These are phyloP conservation scores for Stictocephala bisonia DNA, from an alignment of 2,888 invertebrate species.

Conservation along the genomic window DNA sequence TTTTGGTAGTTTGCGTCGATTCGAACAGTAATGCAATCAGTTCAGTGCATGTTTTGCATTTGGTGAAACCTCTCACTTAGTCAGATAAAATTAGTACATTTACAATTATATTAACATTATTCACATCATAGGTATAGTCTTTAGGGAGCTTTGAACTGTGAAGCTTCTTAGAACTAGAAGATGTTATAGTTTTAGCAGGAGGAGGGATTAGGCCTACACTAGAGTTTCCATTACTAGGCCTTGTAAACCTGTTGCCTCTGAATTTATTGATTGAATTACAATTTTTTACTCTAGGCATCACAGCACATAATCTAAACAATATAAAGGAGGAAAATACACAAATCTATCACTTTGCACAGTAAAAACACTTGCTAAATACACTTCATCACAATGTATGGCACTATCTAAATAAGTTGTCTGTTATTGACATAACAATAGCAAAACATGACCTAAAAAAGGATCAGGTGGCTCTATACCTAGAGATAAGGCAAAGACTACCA, in stretches of 20 bases:
- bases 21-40: conserved; percentile 13
- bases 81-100: conserved; percentile 10
- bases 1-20: conserved; percentile 12
- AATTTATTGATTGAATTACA: conserved; percentile 7
- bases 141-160: conserved; percentile 31
- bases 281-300: conserved; percentile 17
- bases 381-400: too few species aligned
- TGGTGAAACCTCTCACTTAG: conserved; percentile 25
- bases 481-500: too few species aligned
- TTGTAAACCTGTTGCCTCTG: neutral
- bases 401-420: too few species aligned
- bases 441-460: too few species aligned
- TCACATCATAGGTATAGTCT: conserved; percentile 12
- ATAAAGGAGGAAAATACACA: conserved; percentile 9
- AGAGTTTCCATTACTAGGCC: neutral
- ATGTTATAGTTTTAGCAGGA: neutral
- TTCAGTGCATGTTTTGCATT: conserved; percentile 12
- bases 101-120: conserved; percentile 34
- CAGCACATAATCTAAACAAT: conserved; percentile 21
- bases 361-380: too few species aligned
- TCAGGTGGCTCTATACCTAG: too few species aligned
- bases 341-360: conserved; percentile 22
- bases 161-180: conserved; percentile 31
- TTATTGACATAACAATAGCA: too few species aligned
- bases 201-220: conserved; percentile 6